Evolutionary conservation across 2,888 invertebrate species (phyloP).

Genomic region (Zaprionus bogoriensis): DNA sequence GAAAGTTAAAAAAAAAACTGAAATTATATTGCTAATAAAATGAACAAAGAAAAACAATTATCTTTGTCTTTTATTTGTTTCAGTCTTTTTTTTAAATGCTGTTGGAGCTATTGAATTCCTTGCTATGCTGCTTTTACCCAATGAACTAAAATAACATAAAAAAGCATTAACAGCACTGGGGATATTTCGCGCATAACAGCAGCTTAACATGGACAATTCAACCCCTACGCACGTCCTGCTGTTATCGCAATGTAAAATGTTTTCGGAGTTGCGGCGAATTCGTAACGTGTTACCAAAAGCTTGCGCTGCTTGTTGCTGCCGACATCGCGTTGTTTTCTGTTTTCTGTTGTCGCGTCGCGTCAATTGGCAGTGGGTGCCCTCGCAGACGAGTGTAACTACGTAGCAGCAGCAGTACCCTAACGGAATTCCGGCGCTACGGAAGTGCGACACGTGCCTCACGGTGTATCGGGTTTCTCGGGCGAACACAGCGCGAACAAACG

Average conservation of each 20-base stretch:
- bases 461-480: not conserved
- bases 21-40: too few species aligned
- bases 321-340: constrained; percentile 1
- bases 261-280: constrained; percentile 47
- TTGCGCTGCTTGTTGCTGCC: constrained; percentile 17
- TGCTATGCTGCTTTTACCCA: too few species aligned
- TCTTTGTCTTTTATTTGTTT: too few species aligned
- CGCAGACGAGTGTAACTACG: constrained; percentile 22
- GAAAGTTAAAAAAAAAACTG: too few species aligned
- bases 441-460: constrained; percentile 46
- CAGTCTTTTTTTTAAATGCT: too few species aligned
- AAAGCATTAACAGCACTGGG: too few species aligned
- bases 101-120: too few species aligned
- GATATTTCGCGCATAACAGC: too few species aligned
- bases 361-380: constrained; percentile 43
- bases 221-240: not conserved
- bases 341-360: constrained; percentile 11
- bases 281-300: constrained; percentile 17
- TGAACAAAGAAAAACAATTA: too few species aligned
- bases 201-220: not conserved
- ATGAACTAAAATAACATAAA: too few species aligned
- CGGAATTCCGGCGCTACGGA: constrained; percentile 51
- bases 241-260: not conserved
- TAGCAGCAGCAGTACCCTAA: constrained; percentile 47
- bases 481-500: constrained; percentile 17